Base-by-base conservation (phyloP, 2,797 vertebrate species). In the Anguilla pacifica region DNA sequence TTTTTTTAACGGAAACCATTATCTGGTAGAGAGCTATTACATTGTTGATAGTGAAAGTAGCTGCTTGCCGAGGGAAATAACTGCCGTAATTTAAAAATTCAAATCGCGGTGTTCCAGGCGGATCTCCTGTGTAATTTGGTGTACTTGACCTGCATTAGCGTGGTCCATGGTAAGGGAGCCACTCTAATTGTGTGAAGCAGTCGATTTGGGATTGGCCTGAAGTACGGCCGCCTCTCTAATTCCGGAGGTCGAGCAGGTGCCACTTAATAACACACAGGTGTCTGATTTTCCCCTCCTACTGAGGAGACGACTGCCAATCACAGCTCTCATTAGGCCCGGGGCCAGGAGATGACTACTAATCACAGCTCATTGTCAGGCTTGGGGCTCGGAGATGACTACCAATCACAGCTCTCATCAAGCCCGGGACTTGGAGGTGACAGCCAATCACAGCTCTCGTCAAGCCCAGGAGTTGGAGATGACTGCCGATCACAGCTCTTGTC, bases 211-310 rank as follows among this genome's bases (percentile, higher is more conserved):
- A 82, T 49, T 11, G 17, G 79, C 19, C 19, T n/a, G 46, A 82
- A 51, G 49, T 82, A n/a, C 22, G 25, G 79, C 19, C 28, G 19
- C 43, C 79, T 74, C 64, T 53, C 9, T 46, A 85, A 61, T 85
- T 39, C 59, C 11, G 46, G 55, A 85, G 84, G 57, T 46, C 61
- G 70, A 86, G 46, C 49, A 53, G 22, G n/a, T 6, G 17, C 13
- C 85, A 53, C 59, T 86, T 74, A 55, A 74, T 74, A 53, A 28
- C 59, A 85, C 61, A 59, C 59, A 85, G 84, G 84, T 85, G 84
- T 85, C 59, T 64, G 84, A 19, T 85, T 43, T 59, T 28, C 64
- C 57, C 31, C 59, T 46, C 53, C 35, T 11, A 67, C 22, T 17
- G 59, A 25, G 67, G 25, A 53, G 64, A 74, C 4, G 3, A 74